Evolutionary conservation across 1,140 invertebrate genomes (phyloP).

Genomic region (Apis florea): DNA sequence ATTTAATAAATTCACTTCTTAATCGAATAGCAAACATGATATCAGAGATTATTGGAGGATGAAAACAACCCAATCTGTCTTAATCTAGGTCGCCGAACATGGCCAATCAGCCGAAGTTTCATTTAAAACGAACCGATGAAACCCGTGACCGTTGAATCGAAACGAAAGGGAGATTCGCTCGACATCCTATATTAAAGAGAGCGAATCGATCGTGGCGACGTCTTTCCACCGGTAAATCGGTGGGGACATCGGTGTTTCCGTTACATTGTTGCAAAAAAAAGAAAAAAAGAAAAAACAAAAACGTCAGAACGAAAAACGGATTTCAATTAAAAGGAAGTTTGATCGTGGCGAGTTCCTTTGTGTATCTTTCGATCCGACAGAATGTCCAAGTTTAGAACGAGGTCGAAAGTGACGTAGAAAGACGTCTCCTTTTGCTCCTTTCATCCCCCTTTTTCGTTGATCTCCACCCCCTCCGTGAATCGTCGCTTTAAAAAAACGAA

Average conservation of each 20-base stretch:
- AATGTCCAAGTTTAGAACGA: not conserved
- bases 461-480: not conserved
- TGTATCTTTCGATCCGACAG: not conserved
- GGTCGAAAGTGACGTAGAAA: slow-evolving; percentile 1
- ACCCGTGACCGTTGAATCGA: not conserved
- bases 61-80: not conserved
- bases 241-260: not conserved
- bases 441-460: not conserved
- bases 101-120: not conserved
- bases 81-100: not conserved
- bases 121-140: not conserved
- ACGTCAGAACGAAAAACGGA: too few relatives aligned
- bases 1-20: not conserved
- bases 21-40: not conserved
- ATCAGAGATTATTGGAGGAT: not conserved
- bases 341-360: not conserved
- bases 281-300: too few relatives aligned
- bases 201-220: not conserved
- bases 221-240: not conserved
- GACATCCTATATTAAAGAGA: not conserved
- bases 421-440: too few relatives aligned
- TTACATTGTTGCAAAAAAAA: too few relatives aligned
- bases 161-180: not conserved
- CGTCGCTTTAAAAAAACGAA: slow-evolving; percentile 31
- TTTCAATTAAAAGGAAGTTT: slow-evolving; percentile 11